Evolutionary conservation across 2,113 vertebrate genomes (phyloP), one percentile per base, ranked within the genome.

Genomic region (Phyllostomus hastatus): DNA sequence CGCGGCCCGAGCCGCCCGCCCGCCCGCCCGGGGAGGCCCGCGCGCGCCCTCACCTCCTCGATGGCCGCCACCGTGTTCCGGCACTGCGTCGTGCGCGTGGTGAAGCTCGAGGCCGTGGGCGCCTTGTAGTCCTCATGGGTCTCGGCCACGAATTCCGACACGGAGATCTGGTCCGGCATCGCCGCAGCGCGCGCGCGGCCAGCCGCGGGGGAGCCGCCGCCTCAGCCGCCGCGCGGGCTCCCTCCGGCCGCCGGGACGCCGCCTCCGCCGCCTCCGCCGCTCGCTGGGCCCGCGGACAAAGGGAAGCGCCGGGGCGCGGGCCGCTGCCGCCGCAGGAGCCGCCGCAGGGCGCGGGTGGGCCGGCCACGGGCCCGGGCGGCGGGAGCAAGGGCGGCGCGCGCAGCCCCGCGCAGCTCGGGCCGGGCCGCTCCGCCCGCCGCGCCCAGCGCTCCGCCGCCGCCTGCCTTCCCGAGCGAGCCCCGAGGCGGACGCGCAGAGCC

Each of bases 101-200:
- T 99, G 99, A 99, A 99, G 98, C 98, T 99, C 96, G 99, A 99
- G 52, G 99, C 99, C 92, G 99, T 99, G 41, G 99, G 99, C 54
- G 99, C 99, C 98, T 99, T 99, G 98, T 99, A 99, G 98, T 99
- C 99, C 98, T 99, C 99, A 98, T 98, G 99, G 73, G 99, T 99
- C 98, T 99, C 99, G 59, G 98, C 95, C 95, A 99, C 98, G 95
- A 99, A 99, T 98, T 99, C 99, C 85, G 98, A 98, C 79, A 99
- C 99, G 94, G 98, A 98, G 98, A 99, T 99, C 94, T 99, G 98
- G 95, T 99, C 99, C 98, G 99, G 99, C 99, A 99, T 99, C 97
- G 98, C 98, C 97, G 48, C 93, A 94, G 98, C 98, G 96, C 97
- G 96, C 54, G 76, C 80, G 91, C 86, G 95, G 93, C 66, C 76